phyloP scores from a whole-genome alignment of 2,888 invertebrate species.

The Timandra comae region DNA sequence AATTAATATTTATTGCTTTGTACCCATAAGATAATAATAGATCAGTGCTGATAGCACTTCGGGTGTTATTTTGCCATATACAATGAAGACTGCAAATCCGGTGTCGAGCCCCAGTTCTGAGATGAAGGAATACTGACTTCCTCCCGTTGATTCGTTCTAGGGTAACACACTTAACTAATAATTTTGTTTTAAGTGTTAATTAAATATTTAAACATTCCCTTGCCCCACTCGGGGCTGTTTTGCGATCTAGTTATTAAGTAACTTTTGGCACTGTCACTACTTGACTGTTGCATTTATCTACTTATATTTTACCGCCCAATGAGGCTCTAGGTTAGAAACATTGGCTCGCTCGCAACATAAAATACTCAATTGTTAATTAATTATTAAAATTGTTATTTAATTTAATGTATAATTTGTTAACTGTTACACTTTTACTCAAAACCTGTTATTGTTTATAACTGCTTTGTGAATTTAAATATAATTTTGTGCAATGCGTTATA shows the following conservation, averaged over 20 bases:
- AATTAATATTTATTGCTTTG: conserved; percentile 22
- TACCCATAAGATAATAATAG: conserved; percentile 12
- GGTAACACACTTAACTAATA: conserved; percentile 29
- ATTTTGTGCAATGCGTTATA: conserved; percentile 42
- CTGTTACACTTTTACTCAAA: too few relatives aligned
- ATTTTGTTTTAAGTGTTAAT: background rate
- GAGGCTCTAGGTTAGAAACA: too few relatives aligned
- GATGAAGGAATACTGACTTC: conserved; percentile 31
- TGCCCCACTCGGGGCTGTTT: too few relatives aligned
- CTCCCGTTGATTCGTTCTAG: conserved; percentile 28
- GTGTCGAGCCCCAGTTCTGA: conserved; percentile 17
- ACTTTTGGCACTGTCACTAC: too few relatives aligned
- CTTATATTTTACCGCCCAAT: too few relatives aligned
- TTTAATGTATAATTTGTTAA: too few relatives aligned
- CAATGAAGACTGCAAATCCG: conserved; percentile 29
- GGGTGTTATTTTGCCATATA: conserved; percentile 30
- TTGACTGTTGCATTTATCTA: too few relatives aligned
- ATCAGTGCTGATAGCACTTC: conserved; percentile 11
- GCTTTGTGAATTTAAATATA: conserved; percentile 14
- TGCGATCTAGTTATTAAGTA: too few relatives aligned
- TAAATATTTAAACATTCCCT: too few relatives aligned
- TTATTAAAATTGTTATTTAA: too few relatives aligned
- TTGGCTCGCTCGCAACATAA: too few relatives aligned
- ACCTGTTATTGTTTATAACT: background rate
- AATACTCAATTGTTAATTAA: too few relatives aligned